Conservation (phyloP, 2,797 vertebrate species). For the Lepilemur septentrionalis region DNA sequence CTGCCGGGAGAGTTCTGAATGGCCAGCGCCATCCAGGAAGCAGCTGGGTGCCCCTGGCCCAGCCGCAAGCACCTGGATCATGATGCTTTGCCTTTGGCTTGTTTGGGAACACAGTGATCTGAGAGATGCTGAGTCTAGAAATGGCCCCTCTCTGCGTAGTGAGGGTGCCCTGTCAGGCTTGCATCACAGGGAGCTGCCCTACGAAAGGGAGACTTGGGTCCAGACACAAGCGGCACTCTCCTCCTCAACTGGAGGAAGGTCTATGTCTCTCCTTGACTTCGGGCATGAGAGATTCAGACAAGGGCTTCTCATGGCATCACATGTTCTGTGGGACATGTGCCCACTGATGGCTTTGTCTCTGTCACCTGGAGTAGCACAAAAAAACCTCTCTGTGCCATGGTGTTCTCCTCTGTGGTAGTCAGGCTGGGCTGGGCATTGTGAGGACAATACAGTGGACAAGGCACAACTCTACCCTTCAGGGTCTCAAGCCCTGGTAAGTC, state of each 20-base stretch:
- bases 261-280: not conserved
- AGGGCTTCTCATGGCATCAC: not conserved
- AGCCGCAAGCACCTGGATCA: not conserved
- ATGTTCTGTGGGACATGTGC: not conserved
- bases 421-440: no score
- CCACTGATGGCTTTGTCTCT: not conserved
- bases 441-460: accelerated
- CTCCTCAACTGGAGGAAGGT: not conserved
- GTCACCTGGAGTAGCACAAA: not conserved
- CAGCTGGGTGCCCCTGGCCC: not conserved
- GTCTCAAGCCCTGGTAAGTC: not conserved
- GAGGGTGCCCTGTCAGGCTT: no score
- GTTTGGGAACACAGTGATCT: not conserved
- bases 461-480: not conserved
- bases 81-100: not conserved
- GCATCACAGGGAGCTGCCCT: not conserved
- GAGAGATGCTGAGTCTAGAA: not conserved
- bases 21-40: accelerated
- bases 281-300: not conserved
- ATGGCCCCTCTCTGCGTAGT: accelerated
- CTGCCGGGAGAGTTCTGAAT: not conserved
- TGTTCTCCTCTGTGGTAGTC: not conserved
- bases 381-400: not conserved
- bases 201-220: not conserved
- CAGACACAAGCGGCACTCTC: not conserved